Conservation (phyloP, 2,888 invertebrate genomes). For the Drosophila ezoana region DNA sequence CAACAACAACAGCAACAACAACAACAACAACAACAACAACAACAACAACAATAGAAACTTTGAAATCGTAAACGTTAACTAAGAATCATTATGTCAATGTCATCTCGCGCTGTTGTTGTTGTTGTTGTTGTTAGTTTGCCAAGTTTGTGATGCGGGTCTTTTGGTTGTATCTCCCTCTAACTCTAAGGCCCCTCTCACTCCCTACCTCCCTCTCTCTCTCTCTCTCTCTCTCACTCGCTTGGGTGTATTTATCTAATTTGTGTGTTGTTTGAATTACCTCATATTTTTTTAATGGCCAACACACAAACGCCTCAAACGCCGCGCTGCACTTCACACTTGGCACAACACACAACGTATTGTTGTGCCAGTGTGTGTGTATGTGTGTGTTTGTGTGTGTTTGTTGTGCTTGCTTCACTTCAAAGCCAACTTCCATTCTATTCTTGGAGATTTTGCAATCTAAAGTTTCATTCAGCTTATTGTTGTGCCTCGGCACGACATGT, state of each 20-base stretch:
- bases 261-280: slow-evolving; percentile 69
- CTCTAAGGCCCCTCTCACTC: not conserved
- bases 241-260: slow-evolving; percentile 62
- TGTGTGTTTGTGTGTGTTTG: slow-evolving; percentile 9
- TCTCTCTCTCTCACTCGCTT: not conserved
- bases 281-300: slow-evolving; percentile 43
- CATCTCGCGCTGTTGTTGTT: slow-evolving; percentile 47
- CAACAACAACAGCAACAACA: slow-evolving; percentile 21
- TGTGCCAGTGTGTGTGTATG: slow-evolving; percentile 16
- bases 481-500: slow-evolving; percentile 16
- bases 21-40: slow-evolving; percentile 7
- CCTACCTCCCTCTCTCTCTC: not conserved
- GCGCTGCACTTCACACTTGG: slow-evolving; percentile 55
- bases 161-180: slow-evolving; percentile 35
- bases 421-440: slow-evolving; percentile 64
- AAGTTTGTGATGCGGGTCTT: slow-evolving; percentile 55
- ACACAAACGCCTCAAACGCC: slow-evolving; percentile 17
- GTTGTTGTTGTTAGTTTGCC: slow-evolving; percentile 41
- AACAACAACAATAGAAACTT: slow-evolving; percentile 41
- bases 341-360: slow-evolving; percentile 30
- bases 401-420: slow-evolving; percentile 48
- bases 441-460: slow-evolving; percentile 64
- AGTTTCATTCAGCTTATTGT: slow-evolving; percentile 50
- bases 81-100: slow-evolving; percentile 79
- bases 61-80: slow-evolving; percentile 69